Base-by-base conservation (phyloP, 2,113 vertebrate genomes). In the Nesogale talazaci region DNA sequence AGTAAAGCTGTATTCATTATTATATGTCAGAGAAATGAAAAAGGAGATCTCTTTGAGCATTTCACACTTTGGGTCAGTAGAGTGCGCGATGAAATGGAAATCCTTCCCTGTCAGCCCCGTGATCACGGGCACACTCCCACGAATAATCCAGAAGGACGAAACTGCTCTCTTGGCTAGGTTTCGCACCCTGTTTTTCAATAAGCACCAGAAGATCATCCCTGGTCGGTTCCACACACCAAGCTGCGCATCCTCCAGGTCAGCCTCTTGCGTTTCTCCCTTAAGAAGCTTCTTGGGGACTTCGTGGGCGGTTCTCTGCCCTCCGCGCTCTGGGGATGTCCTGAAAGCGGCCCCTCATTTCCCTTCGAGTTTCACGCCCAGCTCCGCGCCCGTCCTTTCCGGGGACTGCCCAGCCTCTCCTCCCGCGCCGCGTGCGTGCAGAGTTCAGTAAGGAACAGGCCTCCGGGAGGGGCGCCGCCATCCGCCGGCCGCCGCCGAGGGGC, bases 91-190 rank as follows among this genome's bases (percentile, higher is more conserved):
- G 99, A 90, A 99, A 99, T 0, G 99, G 99, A 93, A 98, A 98
- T 59, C 98, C 98, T 83, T 98, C 98, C 99, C 99, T 99, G 74
- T 99, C 98, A 83, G 97, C 98, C 80, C 99, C 98, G 29, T 99
- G 99, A 93, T 98, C 98, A 93, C 99, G 98, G 67, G 99, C 99
- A 46, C 99, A 99, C 74, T 99, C 99, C 99, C 99, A 99, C 42
- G 99, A 97, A 93, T 99, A 99, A 97, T 99, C 99, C 0, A 99
- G 98, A 83, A 99, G 96, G 76, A 99, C 97, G 0, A 99, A 98
- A 80, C 99, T 98, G 94, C 99, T 97, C 86, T 97, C 97, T 1
- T 59, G 90, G 83, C 95, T 96, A 89, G 95, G 97, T 91, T 98
- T 97, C 61, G 97, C 96, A 20, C 98, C 98, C 89, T 97, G 98